These are phyloP conservation scores for Mustelus asterias DNA, from an alignment of 2,113 vertebrate species.

Conservation along the genomic window DNA sequence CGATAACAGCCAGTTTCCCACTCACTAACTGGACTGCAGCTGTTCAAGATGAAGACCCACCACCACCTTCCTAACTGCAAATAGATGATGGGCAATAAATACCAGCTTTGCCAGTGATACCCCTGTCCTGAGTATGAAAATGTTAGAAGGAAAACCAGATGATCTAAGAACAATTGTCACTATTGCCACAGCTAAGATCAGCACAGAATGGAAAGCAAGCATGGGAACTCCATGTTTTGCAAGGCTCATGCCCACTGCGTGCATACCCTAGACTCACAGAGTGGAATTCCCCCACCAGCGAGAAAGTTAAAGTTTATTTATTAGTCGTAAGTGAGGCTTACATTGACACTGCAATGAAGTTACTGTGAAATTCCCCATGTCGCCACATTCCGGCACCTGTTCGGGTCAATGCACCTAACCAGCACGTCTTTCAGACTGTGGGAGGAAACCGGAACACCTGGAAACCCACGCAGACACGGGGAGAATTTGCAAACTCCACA, in stretches of 20 bases:
- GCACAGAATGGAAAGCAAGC: neutral
- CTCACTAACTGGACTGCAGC: neutral
- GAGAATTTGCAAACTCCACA: too few relatives aligned
- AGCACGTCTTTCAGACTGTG: too few relatives aligned
- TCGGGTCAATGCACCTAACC: too few relatives aligned
- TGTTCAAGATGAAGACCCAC: neutral
- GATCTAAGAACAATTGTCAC: neutral
- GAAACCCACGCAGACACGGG: too few relatives aligned
- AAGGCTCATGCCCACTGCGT: neutral
- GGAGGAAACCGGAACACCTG: too few relatives aligned
- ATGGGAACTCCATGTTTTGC: neutral
- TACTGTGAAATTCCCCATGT: too few relatives aligned
- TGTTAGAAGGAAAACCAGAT: neutral
- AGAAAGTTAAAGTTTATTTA: too few relatives aligned
- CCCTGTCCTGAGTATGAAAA: neutral
- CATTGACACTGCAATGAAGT: too few relatives aligned
- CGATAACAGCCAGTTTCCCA: neutral
- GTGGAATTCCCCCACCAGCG: too few relatives aligned
- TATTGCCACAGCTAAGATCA: neutral
- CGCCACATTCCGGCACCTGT: too few relatives aligned
- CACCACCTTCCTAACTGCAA: neutral
- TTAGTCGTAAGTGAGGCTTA: too few relatives aligned
- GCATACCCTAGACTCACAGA: neutral
- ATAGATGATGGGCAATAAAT: neutral
- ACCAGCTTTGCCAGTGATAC: neutral